Evolutionary conservation across 2,797 vertebrate species (phyloP), one percentile per base, ranked within the genome.

Genomic region (Hydrolagus colliei): DNA sequence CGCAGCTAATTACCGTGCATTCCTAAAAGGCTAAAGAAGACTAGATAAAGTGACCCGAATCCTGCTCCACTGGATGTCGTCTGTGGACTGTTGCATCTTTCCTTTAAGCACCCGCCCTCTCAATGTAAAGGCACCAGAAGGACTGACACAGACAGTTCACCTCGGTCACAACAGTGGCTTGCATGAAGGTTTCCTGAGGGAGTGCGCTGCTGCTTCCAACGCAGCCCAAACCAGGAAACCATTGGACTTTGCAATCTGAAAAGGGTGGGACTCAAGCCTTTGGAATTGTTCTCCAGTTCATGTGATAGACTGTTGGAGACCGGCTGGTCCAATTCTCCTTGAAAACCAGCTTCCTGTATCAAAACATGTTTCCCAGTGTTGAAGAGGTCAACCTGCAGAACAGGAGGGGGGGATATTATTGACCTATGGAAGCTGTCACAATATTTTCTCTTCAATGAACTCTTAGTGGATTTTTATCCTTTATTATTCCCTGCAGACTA

Each of bases 351-450:
- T 84, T 84, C 79, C 79, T 84, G 79, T 67, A 84, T 71, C 79
- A 84, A 11, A 67, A 84, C 65, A 41, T 9, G 79, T 18, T 71
- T 84, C 79, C 79, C 79, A 84, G 32, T 84, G 79, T 68, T 71
- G 63, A 35, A 68, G 79, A 71, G 79, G 79, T 84, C 79, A 84
- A 84, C 6, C 79, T 71, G 79, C 79, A 71, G 79, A 71, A 84
- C 65, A n/a, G 65, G 65, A 27, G 20, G 79, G 65, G 78, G 65
- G 65, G 41, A 63, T 27, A 71, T 84, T 84, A 71, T 84, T 84
- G 65, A 84, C 68, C 79, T 84, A 71, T 32, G 62, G 79, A 84
- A 41, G 78, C 79, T 84, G 79, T 84, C 79, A 84, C 79, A 84
- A 84, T 84, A 84, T 71, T 84, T 68, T 84, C 79, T n/a, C 79